phyloP scores from a whole-genome alignment of 2,888 invertebrate species.

The Thera obeliscata region DNA sequence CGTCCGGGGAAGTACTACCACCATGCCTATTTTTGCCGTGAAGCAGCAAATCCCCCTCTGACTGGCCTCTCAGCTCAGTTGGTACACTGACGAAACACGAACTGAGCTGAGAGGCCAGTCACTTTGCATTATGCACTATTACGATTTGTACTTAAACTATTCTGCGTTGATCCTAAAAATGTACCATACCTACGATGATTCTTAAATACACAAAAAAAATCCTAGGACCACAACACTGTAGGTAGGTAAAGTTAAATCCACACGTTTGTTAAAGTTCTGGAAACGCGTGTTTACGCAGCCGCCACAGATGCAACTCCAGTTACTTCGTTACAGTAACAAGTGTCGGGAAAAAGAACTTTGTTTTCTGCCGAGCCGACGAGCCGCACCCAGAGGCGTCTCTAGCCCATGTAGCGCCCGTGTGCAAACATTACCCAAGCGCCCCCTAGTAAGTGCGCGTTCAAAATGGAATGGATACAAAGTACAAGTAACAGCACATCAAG shows the following conservation, averaged over 20 bases:
- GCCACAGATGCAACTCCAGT: conserved; percentile 26
- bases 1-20: too few relatives aligned
- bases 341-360: conserved; percentile 31
- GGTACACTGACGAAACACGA: too few relatives aligned
- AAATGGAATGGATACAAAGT: too few relatives aligned
- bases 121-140: conserved; percentile 12
- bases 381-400: conserved; percentile 21
- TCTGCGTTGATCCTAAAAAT: neutral
- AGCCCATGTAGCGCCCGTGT: too few relatives aligned
- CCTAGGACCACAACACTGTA: neutral
- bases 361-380: conserved; percentile 25
- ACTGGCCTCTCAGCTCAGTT: too few relatives aligned
- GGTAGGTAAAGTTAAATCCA: conserved; percentile 8
- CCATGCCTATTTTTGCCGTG: too few relatives aligned
- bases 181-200: neutral
- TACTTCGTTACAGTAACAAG: conserved; percentile 30
- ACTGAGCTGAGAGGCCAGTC: too few relatives aligned
- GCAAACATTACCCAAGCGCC: too few relatives aligned
- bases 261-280: conserved; percentile 27
- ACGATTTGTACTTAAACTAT: neutral
- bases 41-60: too few relatives aligned
- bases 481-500: too few relatives aligned
- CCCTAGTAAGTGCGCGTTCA: too few relatives aligned
- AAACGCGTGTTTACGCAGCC: conserved; percentile 24
- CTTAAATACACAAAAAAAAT: neutral